These are phyloP conservation scores for Micromesistius poutassou DNA, from an alignment of 2,797 vertebrate genomes.

Conservation along the genomic window DNA sequence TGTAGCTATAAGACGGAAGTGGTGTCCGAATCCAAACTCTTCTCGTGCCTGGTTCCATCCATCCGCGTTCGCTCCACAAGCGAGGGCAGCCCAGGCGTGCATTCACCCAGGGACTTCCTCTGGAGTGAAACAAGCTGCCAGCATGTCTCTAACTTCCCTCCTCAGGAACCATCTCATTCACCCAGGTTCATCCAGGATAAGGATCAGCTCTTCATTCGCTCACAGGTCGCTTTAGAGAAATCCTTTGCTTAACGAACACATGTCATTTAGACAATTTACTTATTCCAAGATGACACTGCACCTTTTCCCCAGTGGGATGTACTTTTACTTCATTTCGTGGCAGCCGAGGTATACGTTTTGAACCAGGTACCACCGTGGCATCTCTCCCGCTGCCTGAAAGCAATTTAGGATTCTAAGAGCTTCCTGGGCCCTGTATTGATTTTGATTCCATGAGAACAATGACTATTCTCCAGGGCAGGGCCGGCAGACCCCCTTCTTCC, in stretches of 20 bases:
- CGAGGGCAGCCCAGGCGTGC: not conserved
- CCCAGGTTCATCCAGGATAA: not conserved
- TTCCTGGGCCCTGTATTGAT: slow-evolving; percentile 42
- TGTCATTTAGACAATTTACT: not conserved
- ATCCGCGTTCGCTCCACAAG: not conserved
- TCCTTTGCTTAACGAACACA: not conserved
- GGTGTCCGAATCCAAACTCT: not conserved
- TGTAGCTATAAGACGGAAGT: not conserved
- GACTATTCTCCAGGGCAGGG: slow-evolving; percentile 36
- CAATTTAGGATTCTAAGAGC: slow-evolving; percentile 29
- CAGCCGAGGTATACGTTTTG: not conserved
- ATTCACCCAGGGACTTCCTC: not conserved
- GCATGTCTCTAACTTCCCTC: not conserved
- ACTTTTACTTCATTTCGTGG: not conserved
- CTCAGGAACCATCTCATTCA: not conserved
- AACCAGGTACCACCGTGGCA: slow-evolving; percentile 15
- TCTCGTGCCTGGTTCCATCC: not conserved
- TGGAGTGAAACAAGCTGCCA: not conserved
- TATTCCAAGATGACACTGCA: no score
- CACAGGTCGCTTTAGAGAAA: not conserved
- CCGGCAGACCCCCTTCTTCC: slow-evolving; percentile 29
- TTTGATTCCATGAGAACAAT: slow-evolving; percentile 43
- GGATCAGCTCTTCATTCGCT: not conserved
- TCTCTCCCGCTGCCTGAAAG: slow-evolving; percentile 36
- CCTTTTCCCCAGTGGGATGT: not conserved